These are phyloP conservation scores for Taurulus bubalis DNA, from an alignment of 2,113 vertebrate species.

Conservation along the genomic window DNA sequence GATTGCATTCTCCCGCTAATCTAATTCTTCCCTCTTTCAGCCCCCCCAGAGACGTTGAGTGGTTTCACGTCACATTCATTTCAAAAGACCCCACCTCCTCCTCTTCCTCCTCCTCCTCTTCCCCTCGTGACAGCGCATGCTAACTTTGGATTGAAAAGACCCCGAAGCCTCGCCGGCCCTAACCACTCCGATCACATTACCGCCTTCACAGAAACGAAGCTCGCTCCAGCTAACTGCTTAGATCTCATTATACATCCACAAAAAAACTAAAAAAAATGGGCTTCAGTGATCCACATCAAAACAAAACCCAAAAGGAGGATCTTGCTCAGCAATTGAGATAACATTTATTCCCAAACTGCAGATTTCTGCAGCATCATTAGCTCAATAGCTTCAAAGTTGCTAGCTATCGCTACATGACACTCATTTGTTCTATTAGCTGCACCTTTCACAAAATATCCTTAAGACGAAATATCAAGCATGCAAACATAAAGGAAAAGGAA, in stretches of 20 bases:
- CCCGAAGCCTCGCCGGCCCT: conserved; percentile 61
- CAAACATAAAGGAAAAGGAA: conserved; percentile 5
- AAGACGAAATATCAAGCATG: conserved; percentile 17
- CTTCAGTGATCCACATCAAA: conserved; percentile 59
- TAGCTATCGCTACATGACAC: conserved; percentile 41
- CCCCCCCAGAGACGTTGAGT: conserved; percentile 66
- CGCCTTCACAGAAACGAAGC: conserved; percentile 55
- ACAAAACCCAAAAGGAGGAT: conserved; percentile 45
- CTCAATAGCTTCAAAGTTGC: conserved; percentile 12
- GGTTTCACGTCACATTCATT: conserved; percentile 74
- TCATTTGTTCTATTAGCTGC: conserved; percentile 51
- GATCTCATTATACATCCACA: conserved; percentile 63
- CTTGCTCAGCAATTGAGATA: conserved; percentile 68
- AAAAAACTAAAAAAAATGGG: conserved; percentile 40
- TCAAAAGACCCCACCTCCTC: conserved; percentile 33
- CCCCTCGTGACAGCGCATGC: conserved; percentile 66
- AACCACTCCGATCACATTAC: conserved; percentile 72
- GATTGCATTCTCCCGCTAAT: conserved; percentile 79
- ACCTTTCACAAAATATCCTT: conserved; percentile 23
- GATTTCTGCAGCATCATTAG: conserved; percentile 57
- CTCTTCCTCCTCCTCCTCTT: too few relatives aligned
- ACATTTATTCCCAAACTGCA: conserved; percentile 52
- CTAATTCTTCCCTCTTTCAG: conserved; percentile 74
- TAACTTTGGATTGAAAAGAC: conserved; percentile 68
- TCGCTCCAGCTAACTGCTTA: too few relatives aligned